These are phyloP conservation scores for Lethrus apterus DNA, from an alignment of 1,140 invertebrate species.

Conservation along the genomic window DNA sequence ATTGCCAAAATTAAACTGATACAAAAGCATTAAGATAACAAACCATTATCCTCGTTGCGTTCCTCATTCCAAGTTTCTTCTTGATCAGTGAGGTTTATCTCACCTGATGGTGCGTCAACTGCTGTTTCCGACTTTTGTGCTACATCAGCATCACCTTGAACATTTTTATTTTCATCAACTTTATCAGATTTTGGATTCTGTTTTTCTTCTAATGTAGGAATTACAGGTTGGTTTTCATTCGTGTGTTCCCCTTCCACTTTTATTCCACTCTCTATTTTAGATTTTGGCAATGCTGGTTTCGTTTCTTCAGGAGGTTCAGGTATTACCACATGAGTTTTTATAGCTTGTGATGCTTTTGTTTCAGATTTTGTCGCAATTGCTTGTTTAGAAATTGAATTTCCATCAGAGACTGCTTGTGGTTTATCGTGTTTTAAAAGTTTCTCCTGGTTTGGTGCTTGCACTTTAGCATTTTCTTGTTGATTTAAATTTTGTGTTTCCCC, in stretches of 20 bases:
- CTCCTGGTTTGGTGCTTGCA: too few relatives aligned
- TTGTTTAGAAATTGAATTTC: too few relatives aligned
- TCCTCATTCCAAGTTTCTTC: not conserved
- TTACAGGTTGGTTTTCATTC: not conserved
- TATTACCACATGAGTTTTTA: not conserved
- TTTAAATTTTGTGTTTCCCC: too few relatives aligned
- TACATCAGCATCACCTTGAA: not conserved
- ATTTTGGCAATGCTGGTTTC: not conserved
- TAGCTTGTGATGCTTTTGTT: not conserved
- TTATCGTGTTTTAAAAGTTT: not conserved
- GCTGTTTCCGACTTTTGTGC: not conserved
- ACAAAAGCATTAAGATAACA: not conserved
- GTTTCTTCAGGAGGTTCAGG: not conserved
- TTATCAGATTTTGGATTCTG: not conserved
- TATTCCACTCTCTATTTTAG: not conserved
- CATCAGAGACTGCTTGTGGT: not conserved
- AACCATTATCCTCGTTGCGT: not conserved
- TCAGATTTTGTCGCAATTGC: too few relatives aligned
- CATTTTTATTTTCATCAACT: not conserved
- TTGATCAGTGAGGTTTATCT: not conserved
- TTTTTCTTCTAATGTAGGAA: not conserved
- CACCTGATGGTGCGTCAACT: not conserved
- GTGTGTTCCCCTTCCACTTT: not conserved
- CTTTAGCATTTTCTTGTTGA: too few relatives aligned
- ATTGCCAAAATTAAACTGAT: not conserved